Conservation (phyloP, 1,140 invertebrate species). For the Hormaphis cornu region DNA sequence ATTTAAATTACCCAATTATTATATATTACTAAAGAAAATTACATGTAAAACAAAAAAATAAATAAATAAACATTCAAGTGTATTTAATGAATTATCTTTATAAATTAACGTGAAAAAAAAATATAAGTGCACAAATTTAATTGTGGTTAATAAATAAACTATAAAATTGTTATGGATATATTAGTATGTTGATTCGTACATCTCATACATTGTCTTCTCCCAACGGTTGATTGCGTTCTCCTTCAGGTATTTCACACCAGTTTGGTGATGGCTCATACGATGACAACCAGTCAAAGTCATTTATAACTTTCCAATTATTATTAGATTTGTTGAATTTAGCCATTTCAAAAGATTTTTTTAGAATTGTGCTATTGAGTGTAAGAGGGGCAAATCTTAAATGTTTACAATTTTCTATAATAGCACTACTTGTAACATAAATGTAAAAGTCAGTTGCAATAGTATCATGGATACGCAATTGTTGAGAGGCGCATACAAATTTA, state of each 20-base stretch:
- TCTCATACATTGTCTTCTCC: background rate
- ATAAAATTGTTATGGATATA: too few species aligned
- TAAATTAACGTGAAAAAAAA: too few species aligned
- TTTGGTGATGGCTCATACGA: slow-evolving; percentile 16
- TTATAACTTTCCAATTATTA: slow-evolving; percentile 26
- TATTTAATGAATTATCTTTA: too few species aligned
- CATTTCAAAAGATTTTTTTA: slow-evolving; percentile 3
- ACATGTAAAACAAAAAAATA: too few species aligned
- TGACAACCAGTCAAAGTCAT: slow-evolving; percentile 28
- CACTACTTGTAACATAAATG: slow-evolving; percentile 15
- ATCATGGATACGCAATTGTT: slow-evolving; percentile 21
- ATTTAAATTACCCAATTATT: too few species aligned
- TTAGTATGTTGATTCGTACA: too few species aligned
- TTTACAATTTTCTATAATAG: slow-evolving; percentile 20
- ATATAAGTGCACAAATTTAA: too few species aligned
- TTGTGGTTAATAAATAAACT: too few species aligned
- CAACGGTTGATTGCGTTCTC: background rate
- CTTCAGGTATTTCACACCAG: slow-evolving; percentile 22
- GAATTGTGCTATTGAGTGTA: background rate
- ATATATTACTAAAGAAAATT: too few species aligned
- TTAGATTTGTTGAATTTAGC: background rate
- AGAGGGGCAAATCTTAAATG: slow-evolving; percentile 8
- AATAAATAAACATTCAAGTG: too few species aligned
- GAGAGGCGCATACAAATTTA: slow-evolving; percentile 3
- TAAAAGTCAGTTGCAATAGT: background rate